A percentile compares a stretch with the other conserved stretches of the same genome.
These are phyloP conservation scores for Myodes glareolus DNA, from an alignment of 2,113 vertebrate species.

Conservation along the genomic window DNA sequence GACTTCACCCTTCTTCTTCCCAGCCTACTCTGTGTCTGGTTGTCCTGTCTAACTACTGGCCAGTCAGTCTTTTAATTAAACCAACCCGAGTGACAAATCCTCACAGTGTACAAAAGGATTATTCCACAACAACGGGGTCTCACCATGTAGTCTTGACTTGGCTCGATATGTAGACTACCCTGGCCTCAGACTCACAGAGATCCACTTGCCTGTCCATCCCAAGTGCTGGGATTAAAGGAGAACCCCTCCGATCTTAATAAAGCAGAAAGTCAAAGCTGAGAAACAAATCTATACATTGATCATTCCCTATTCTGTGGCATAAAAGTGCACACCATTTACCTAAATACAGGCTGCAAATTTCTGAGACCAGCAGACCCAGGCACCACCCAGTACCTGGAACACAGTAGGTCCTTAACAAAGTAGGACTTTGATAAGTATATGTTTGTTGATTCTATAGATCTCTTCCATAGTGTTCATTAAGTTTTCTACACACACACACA, in stretches of 20 bases:
- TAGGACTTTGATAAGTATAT: neutral
- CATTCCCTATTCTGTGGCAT: neutral
- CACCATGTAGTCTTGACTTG: neutral
- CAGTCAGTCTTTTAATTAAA: neutral
- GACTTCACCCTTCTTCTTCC: neutral
- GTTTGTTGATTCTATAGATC: neutral
- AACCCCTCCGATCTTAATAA: conserved; percentile 7
- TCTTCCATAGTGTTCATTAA: neutral
- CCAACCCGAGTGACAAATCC: neutral
- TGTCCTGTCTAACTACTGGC: neutral
- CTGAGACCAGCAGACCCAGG: neutral
- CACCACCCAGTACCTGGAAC: neutral
- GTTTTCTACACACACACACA: neutral
- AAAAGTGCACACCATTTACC: neutral
- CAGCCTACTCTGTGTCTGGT: neutral
- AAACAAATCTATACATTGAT: neutral
- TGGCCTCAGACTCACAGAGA: neutral
- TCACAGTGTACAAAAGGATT: neutral
- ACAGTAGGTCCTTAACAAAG: neutral
- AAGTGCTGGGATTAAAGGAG: neutral
- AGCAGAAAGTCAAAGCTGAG: neutral
- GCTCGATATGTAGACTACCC: neutral
- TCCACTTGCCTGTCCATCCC: neutral
- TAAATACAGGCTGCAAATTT: neutral
- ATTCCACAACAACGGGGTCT: neutral